These are phyloP conservation scores for Dendrolimus pini DNA, from an alignment of 2,888 invertebrate species.

Conservation along the genomic window DNA sequence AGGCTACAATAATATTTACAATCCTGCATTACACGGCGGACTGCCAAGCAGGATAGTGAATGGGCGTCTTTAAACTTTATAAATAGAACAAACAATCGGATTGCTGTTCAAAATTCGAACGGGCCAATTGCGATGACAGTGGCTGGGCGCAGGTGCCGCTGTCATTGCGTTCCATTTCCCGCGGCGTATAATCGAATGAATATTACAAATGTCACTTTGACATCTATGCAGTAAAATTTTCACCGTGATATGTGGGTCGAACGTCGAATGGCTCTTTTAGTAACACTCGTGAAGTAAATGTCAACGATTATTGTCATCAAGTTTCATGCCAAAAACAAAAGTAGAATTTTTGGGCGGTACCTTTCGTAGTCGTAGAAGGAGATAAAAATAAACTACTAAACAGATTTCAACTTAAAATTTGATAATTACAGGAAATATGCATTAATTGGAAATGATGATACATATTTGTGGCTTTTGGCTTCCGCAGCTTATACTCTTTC, in stretches of 20 bases:
- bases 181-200: constrained; percentile 67
- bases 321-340: constrained; percentile 1
- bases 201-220: constrained; percentile 68
- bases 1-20: too few species aligned
- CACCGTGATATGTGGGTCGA: constrained; percentile 54
- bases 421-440: too few species aligned
- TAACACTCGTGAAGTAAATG: constrained; percentile 43
- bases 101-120: background rate
- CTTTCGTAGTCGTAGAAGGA: too few species aligned
- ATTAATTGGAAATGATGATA: too few species aligned
- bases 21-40: too few species aligned
- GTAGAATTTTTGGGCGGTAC: too few species aligned
- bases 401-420: too few species aligned
- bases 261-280: constrained; percentile 59
- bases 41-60: too few species aligned
- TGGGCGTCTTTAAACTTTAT: background rate
- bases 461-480: too few species aligned
- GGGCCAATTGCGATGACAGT: constrained; percentile 11
- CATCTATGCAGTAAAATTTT: constrained; percentile 46
- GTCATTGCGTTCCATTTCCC: constrained; percentile 66
- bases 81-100: background rate
- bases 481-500: too few species aligned
- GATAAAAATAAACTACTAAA: too few species aligned
- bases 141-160: constrained; percentile 54
- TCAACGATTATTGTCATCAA: constrained; percentile 23